phyloP scores from a whole-genome alignment of 2,797 vertebrate species.

The Falco biarmicus region DNA sequence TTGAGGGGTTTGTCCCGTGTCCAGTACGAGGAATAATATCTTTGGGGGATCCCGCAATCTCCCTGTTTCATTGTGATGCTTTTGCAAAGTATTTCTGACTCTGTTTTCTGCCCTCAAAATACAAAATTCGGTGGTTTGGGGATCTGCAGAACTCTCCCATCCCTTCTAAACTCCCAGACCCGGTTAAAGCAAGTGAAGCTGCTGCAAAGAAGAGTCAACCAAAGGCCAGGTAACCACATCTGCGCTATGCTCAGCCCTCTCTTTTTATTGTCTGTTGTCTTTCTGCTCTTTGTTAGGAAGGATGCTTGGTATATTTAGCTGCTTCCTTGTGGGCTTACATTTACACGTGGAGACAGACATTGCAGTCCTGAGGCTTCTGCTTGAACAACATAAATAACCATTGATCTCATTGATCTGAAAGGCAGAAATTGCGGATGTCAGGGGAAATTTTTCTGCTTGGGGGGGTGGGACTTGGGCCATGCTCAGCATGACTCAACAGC shows the following conservation, averaged over 20 bases:
- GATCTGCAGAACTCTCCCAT: constrained; percentile 86
- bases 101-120: background rate
- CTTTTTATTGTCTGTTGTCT: background rate
- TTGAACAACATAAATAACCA: background rate
- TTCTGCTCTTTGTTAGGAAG: background rate
- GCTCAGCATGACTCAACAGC: background rate
- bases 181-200: constrained; percentile 95
- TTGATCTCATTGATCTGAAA: background rate
- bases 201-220: constrained; percentile 96
- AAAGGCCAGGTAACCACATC: constrained; percentile 90
- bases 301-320: background rate
- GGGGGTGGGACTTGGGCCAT: background rate
- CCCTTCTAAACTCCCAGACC: constrained; percentile 94
- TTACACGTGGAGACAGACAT: background rate
- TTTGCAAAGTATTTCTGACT: background rate
- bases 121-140: background rate
- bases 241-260: background rate
- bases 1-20: background rate
- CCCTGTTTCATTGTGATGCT: background rate
- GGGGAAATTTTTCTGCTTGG: background rate
- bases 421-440: background rate
- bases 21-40: background rate
- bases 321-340: background rate
- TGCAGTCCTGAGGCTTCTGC: background rate
- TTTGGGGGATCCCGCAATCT: background rate